phyloP scores from a whole-genome alignment of 1,140 invertebrate genomes.

The Heliconius melpomene region DNA sequence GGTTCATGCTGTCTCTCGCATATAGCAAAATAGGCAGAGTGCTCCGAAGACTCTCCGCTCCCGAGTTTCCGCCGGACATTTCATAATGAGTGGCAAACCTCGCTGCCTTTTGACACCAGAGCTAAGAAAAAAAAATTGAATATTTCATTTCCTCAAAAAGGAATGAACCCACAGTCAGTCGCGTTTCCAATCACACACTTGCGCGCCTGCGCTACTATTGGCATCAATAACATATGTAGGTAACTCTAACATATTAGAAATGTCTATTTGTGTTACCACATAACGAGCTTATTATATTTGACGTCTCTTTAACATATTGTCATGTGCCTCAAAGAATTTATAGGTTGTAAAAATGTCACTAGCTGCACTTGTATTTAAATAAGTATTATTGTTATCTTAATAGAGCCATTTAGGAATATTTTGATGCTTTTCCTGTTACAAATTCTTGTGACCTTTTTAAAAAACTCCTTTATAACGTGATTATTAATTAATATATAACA shows the following conservation, averaged over 20 bases:
- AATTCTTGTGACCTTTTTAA: background rate
- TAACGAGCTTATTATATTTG: conserved; percentile 7
- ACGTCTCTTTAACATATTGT: background rate
- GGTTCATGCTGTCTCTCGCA: background rate
- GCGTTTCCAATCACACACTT: no score
- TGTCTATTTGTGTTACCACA: background rate
- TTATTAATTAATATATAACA: background rate
- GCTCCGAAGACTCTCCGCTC: no score
- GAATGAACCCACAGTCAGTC: no score
- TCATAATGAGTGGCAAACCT: no score
- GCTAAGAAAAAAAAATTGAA: no score
- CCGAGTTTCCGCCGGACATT: no score
- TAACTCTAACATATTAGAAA: background rate
- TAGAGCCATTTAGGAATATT: conserved; percentile 4
- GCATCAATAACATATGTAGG: no score
- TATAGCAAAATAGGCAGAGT: no score
- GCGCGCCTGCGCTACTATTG: no score
- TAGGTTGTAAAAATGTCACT: conserved; percentile 26
- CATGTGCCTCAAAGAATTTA: conserved; percentile 3
- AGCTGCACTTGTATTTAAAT: conserved; percentile 20
- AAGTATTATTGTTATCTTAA: conserved; percentile 23
- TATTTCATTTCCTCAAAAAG: no score
- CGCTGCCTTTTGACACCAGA: no score
- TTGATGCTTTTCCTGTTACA: background rate
- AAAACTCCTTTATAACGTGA: background rate